Base-by-base conservation (phyloP, 2,113 vertebrate species). In the Xenus cinereus region DNA sequence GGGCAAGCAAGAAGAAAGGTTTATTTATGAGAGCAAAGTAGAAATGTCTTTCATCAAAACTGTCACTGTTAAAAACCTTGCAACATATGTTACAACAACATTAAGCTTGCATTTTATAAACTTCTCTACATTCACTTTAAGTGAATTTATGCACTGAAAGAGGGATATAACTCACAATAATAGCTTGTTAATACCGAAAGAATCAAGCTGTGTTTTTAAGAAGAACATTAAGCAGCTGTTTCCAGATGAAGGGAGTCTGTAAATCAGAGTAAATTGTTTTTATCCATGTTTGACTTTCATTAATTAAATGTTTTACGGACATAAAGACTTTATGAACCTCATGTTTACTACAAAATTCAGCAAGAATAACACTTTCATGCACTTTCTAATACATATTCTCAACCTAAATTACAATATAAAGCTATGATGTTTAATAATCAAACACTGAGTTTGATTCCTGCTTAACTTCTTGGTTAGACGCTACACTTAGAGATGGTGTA, bases 171-270 rank as follows among this genome's bases (percentile, higher is more conserved):
- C 97, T 99, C 99, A 99, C 96, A 98, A 98, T 98, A 99, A 99
- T 99, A 98, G 98, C 98, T 99, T 99, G 98, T 99, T 99, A 99
- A 99, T 99, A 98, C 98, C 95, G 83, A 98, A 98, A 98, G 98
- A 98, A 99, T 98, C 98, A 98, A 99, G 98, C 97, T 96, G 97
- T 98, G 98, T 98, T 99, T 99, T 98, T 98, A 98, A 98, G 98
- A 98, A 98, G 98, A 98, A 98, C 98, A 99, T 99, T 99, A 99
- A 99, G 97, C 99, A 99, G 98, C 98, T 99, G 98, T 98, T 99
- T 99, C 98, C 95, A 97, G 98, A 98, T 97, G 98, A 98, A 98
- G 97, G 96, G 97, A 98, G 97, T 94, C 96, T 98, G 98, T 99
- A 99, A 99, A 99, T 99, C 99, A 99, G 98, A 97, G 96, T 97